These are phyloP conservation scores for Eunapius fragilis DNA, from an alignment of 37 sponge, comb jelly and placozoan genomes.

Conservation along the genomic window DNA sequence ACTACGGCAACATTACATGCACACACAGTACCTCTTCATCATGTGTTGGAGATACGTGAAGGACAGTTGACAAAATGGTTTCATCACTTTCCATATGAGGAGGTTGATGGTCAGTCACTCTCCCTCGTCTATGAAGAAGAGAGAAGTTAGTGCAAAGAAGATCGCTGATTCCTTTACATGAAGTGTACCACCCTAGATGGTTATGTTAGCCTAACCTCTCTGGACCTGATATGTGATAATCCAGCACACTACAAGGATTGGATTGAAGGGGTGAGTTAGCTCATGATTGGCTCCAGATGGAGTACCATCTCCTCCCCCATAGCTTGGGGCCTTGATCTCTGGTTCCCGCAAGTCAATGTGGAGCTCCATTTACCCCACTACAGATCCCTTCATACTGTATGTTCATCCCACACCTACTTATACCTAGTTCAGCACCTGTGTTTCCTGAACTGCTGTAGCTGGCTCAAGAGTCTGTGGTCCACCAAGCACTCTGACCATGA, in stretches of 20 bases:
- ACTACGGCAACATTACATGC: neutral
- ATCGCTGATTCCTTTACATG: no score
- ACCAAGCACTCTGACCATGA: conserved; percentile 21
- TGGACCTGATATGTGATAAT: conserved; percentile 79
- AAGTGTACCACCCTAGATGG: conserved; percentile 6
- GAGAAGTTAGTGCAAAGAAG: conserved; percentile 1
- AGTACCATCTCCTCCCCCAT: neutral
- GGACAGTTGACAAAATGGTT: conserved; percentile 72
- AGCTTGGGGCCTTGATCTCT: neutral
- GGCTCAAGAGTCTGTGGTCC: conserved; percentile 65
- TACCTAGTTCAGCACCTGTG: neutral
- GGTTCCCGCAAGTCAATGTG: neutral
- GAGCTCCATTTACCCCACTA: conserved; percentile 20
- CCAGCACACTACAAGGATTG: conserved; percentile 41
- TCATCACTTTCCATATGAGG: conserved; percentile 72
- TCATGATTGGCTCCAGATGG: no score
- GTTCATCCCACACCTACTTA: neutral
- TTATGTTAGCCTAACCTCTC: conserved; percentile 58
- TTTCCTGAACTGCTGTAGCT: conserved; percentile 11
- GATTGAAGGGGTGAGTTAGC: conserved; percentile 71
- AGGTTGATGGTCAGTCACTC: conserved; percentile 63
- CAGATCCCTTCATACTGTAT: conserved; percentile 71
- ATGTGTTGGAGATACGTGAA: conserved; percentile 58
- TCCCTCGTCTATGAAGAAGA: conserved; percentile 74
- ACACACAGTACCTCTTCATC: conserved; percentile 44